A percentile compares a stretch with the other conserved stretches of the same genome.
These are phyloP conservation scores for Ramphastos sulfuratus DNA, from an alignment of 2,113 vertebrate species.

Conservation along the genomic window DNA sequence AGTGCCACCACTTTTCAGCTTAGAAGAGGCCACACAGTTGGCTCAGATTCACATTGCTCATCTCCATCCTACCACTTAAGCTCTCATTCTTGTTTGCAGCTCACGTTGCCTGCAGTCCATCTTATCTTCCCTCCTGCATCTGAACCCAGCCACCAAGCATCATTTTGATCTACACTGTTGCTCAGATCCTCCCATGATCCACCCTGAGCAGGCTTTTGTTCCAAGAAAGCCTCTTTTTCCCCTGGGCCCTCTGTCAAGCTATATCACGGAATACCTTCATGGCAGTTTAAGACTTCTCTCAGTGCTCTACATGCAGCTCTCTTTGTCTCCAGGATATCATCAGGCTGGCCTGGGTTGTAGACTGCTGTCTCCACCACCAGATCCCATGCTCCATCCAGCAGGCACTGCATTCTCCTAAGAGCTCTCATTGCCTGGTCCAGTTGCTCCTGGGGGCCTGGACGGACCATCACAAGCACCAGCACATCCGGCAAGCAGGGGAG, in stretches of 20 bases:
- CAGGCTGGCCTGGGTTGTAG: conserved; percentile 22
- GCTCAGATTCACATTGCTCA: not conserved
- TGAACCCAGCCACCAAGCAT: not conserved
- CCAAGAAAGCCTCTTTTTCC: not conserved
- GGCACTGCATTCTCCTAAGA: not conserved
- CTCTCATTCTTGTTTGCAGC: not conserved
- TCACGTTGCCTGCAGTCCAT: not conserved
- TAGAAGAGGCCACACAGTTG: not conserved
- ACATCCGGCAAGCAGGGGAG: not conserved
- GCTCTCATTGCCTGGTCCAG: not conserved
- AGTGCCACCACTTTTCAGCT: not conserved
- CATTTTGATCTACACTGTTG: fast-evolving
- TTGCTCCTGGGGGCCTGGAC: not conserved
- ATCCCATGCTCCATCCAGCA: conserved; percentile 4
- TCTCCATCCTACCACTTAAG: not conserved
- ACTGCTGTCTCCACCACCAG: not conserved
- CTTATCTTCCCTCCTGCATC: not conserved
- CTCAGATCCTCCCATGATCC: not conserved
- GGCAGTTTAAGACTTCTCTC: conserved; percentile 24
- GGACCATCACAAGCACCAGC: conserved; percentile 34
- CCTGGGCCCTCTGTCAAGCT: not conserved
- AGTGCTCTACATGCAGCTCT: conserved; percentile 32
- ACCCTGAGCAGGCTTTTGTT: not conserved
- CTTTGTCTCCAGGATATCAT: not conserved
- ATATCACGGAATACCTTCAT: not conserved